Conservation (phyloP, 2,888 invertebrate species). For the Bugulina stolonifera region DNA sequence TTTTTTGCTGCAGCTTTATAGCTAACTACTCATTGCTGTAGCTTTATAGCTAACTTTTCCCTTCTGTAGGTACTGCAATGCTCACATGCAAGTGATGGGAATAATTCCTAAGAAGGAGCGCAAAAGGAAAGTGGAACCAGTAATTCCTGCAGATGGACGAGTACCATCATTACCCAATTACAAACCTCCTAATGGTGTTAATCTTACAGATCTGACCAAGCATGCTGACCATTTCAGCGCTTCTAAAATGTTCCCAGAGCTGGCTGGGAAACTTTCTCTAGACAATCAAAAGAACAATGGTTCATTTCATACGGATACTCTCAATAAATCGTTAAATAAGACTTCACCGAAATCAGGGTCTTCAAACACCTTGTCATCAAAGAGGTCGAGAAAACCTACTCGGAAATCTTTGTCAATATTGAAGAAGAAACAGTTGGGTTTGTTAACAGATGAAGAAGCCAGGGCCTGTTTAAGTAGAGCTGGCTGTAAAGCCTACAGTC, state of each 20-base stretch:
- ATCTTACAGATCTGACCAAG: background rate
- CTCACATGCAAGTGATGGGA: slow-evolving; percentile 55
- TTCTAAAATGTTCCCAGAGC: slow-evolving; percentile 20
- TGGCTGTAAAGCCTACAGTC: slow-evolving; percentile 1
- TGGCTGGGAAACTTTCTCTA: slow-evolving; percentile 16
- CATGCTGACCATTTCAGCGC: background rate
- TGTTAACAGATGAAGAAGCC: slow-evolving; percentile 14
- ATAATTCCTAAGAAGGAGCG: slow-evolving; percentile 42
- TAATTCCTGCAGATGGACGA: background rate
- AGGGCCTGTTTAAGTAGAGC: background rate
- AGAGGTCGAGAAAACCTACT: background rate
- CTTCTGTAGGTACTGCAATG: slow-evolving; percentile 55
- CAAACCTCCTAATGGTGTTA: background rate
- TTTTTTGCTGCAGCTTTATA: too few relatives aligned
- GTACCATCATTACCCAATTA: background rate
- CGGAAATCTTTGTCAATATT: background rate
- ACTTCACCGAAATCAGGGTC: background rate
- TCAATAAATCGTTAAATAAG: background rate
- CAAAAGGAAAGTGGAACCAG: slow-evolving; percentile 6
- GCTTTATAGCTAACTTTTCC: too few relatives aligned
- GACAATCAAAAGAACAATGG: slow-evolving; percentile 23
- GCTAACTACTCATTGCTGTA: too few relatives aligned
- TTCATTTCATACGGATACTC: background rate
- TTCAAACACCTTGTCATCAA: background rate
- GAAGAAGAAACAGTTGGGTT: slow-evolving; percentile 14